Percentiles rank a stretch among this genome's conserved stretches.
These are phyloP conservation scores for Cosmia trapezina DNA, from an alignment of 2,888 invertebrate species.

Conservation along the genomic window DNA sequence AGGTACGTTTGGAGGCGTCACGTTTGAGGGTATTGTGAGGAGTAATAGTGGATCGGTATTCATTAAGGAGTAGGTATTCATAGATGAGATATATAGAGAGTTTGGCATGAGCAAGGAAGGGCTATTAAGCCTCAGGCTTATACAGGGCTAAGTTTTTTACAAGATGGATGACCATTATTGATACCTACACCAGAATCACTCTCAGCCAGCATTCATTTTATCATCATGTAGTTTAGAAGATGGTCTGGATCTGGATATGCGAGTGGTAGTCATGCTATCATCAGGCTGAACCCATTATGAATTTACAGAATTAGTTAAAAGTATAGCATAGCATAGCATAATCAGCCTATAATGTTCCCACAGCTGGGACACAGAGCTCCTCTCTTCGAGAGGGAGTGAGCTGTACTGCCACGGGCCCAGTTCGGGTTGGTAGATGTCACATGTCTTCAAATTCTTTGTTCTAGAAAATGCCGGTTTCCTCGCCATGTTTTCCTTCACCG, in stretches of 20 bases:
- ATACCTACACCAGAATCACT: background rate
- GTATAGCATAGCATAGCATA: too few species aligned
- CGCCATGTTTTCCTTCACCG: too few species aligned
- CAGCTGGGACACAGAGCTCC: too few species aligned
- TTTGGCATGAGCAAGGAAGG: background rate
- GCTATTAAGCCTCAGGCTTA: background rate
- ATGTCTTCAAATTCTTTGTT: too few species aligned
- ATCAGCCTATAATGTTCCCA: too few species aligned
- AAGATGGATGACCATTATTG: background rate
- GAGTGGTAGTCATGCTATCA: background rate
- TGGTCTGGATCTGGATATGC: background rate
- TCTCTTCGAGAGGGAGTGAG: too few species aligned
- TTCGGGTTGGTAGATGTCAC: too few species aligned
- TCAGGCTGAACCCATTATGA: background rate
- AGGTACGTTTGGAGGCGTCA: constrained; percentile 66
- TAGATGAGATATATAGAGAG: background rate
- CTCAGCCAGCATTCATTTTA: background rate
- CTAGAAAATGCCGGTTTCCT: too few species aligned
- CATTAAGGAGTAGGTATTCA: constrained; percentile 26
- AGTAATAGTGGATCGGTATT: constrained; percentile 42
- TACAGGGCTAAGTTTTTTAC: background rate
- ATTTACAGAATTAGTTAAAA: background rate
- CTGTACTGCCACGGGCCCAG: too few species aligned
- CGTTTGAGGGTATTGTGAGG: constrained; percentile 48
- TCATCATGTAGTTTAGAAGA: background rate